A percentile compares a stretch with the other conserved stretches of the same genome.
Conservation (phyloP, 1,140 invertebrate species). For the Lycorma delicatula region DNA sequence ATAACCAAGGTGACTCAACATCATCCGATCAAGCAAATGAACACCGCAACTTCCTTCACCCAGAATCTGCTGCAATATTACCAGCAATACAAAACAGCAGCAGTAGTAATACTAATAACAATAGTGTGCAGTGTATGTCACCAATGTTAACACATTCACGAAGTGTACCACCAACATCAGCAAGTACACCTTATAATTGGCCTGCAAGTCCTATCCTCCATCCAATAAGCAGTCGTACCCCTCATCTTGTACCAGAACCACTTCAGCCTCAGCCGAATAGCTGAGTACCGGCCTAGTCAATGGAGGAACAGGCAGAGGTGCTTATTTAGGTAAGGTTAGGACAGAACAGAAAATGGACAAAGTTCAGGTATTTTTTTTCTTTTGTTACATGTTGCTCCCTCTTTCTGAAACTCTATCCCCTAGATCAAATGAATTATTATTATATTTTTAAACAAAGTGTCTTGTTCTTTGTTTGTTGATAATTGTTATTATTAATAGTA, state of each 20-base stretch:
- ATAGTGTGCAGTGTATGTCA: conserved; percentile 36
- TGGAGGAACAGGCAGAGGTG: conserved; percentile 1
- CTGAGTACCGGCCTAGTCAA: conserved; percentile 27
- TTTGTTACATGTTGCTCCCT: too few relatives aligned
- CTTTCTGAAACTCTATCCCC: too few relatives aligned
- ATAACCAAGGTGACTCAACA: too few relatives aligned
- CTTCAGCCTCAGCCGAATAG: conserved; percentile 43
- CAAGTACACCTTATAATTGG: conserved; percentile 52
- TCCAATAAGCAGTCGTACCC: conserved; percentile 56
- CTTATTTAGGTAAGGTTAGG: conserved; percentile 10
- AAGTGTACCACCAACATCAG: conserved; percentile 44
- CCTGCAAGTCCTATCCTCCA: conserved; percentile 61
- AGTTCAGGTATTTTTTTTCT: too few relatives aligned
- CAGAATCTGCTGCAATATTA: conserved; percentile 49
- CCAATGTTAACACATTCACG: conserved; percentile 46
- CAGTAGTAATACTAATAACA: too few relatives aligned
- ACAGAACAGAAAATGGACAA: too few relatives aligned
- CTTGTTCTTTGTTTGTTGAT: too few relatives aligned
- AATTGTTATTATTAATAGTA: too few relatives aligned
- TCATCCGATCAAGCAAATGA: conserved; percentile 60
- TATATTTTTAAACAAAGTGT: too few relatives aligned
- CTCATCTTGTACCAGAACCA: conserved; percentile 62
- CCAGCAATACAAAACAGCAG: conserved; percentile 33
- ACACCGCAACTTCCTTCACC: conserved; percentile 72
- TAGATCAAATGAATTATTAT: too few relatives aligned